Evolutionary conservation across 2,888 invertebrate species (phyloP).

Genomic region (Polyommatus icarus): DNA sequence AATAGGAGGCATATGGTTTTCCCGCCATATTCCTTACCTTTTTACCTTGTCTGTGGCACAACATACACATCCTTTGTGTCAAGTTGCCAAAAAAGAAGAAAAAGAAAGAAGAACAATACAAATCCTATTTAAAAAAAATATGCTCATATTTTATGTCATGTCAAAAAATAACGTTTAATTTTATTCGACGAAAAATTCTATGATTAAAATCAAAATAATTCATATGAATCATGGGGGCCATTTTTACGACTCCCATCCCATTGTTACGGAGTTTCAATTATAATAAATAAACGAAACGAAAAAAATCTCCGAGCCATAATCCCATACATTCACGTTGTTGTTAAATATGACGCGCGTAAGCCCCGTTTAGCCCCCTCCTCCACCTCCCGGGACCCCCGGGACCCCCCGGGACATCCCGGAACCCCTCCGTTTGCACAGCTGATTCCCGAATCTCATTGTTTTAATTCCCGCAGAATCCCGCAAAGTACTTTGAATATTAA

Average conservation of each 20-base stretch:
- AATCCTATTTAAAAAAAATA: no score
- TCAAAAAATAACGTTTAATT: neutral
- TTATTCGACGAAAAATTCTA: neutral
- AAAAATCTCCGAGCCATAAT: neutral
- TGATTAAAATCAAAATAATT: neutral
- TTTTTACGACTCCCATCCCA: neutral
- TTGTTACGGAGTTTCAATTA: conserved; percentile 4
- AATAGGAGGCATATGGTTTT: no score
- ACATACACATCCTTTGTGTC: no score
- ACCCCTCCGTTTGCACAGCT: conserved; percentile 32
- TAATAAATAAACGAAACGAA: conserved; percentile 5
- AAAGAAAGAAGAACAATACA: no score
- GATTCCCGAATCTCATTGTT: conserved; percentile 37
- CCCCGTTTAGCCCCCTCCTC: neutral
- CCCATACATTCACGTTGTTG: conserved; percentile 2
- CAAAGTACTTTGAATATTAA: conserved; percentile 39
- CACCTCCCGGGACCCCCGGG: neutral
- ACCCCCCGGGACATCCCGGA: neutral
- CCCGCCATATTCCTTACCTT: no score
- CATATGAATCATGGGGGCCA: neutral
- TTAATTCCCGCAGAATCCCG: conserved; percentile 39
- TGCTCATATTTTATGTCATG: neutral
- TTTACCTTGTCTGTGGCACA: no score
- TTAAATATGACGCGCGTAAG: conserved; percentile 12
- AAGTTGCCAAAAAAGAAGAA: no score